Conservation (phyloP, 1,140 invertebrate species). For the Augochlora pura region DNA sequence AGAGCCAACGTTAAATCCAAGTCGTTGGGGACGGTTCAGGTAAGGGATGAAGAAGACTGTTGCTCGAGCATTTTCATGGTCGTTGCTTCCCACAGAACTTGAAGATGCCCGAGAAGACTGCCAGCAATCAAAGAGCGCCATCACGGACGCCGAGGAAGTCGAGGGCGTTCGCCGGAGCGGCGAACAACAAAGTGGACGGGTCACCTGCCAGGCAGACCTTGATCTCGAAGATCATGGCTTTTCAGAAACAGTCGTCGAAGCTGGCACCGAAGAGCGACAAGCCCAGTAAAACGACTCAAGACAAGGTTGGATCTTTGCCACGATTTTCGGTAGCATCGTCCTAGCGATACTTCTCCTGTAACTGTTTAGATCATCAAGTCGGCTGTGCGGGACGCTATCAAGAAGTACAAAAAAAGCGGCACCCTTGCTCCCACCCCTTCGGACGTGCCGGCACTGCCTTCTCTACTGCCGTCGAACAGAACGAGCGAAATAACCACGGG, state of each 20-base stretch:
- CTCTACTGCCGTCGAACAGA: slow-evolving; percentile 27
- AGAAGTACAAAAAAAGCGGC: slow-evolving; percentile 68
- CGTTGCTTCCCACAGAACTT: not conserved
- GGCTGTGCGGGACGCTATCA: slow-evolving; percentile 60
- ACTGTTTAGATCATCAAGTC: slow-evolving; percentile 61
- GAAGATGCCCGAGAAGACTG: slow-evolving; percentile 9
- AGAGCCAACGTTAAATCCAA: slow-evolving; percentile 34
- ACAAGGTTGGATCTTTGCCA: slow-evolving; percentile 55
- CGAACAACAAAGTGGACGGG: slow-evolving; percentile 26
- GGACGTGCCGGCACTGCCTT: slow-evolving; percentile 52
- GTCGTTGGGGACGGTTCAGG: slow-evolving; percentile 31
- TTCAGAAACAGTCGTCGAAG: slow-evolving; percentile 60
- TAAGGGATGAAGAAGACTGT: slow-evolving; percentile 18
- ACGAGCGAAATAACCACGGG: not conserved
- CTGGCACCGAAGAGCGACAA: slow-evolving; percentile 48
- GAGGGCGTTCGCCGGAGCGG: slow-evolving; percentile 11
- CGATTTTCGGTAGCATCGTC: not conserved
- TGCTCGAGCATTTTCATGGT: not conserved
- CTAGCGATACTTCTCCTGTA: not conserved
- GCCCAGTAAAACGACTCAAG: slow-evolving; percentile 49
- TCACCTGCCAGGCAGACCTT: slow-evolving; percentile 43
- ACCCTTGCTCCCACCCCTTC: slow-evolving; percentile 9
- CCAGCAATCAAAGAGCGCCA: slow-evolving; percentile 25
- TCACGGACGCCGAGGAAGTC: slow-evolving; percentile 34
- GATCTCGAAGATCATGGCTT: slow-evolving; percentile 64